These are phyloP conservation scores for Microplitis demolitor DNA, from an alignment of 1,140 invertebrate genomes.

Conservation along the genomic window DNA sequence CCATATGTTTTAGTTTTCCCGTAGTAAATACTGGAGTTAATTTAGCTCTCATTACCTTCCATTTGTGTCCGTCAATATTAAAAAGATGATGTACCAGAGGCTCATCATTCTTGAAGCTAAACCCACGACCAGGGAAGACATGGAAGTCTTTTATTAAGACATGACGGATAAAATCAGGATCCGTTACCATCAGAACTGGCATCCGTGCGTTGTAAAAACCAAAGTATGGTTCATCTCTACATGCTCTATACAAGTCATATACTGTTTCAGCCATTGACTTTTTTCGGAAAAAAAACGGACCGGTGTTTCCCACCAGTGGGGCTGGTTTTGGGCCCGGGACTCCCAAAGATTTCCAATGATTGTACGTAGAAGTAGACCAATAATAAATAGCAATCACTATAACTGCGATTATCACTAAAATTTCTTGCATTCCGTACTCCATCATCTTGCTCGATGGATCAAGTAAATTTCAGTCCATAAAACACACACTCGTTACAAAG, in stretches of 20 bases:
- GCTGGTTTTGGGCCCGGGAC: slow-evolving; percentile 50
- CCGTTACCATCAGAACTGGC: slow-evolving; percentile 60
- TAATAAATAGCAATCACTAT: background rate
- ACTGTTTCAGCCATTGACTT: slow-evolving; percentile 27
- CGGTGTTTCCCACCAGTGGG: slow-evolving; percentile 46
- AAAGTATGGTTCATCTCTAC: slow-evolving; percentile 34
- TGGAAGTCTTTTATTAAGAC: slow-evolving; percentile 67
- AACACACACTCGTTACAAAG: too few species aligned
- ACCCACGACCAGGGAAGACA: slow-evolving; percentile 59
- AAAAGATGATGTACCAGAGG: slow-evolving; percentile 42
- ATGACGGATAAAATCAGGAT: slow-evolving; percentile 67
- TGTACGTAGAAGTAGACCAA: slow-evolving; percentile 28
- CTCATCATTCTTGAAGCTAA: slow-evolving; percentile 6
- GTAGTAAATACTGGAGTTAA: slow-evolving; percentile 55
- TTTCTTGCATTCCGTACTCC: background rate
- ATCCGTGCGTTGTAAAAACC: slow-evolving; percentile 49
- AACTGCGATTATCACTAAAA: background rate
- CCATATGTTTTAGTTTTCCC: slow-evolving; percentile 55
- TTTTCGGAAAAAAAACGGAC: slow-evolving; percentile 23
- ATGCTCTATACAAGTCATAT: slow-evolving; percentile 29
- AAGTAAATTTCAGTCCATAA: too few species aligned
- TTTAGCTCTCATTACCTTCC: slow-evolving; percentile 47
- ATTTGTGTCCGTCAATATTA: slow-evolving; percentile 54
- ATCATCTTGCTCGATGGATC: background rate
- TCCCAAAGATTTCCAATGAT: slow-evolving; percentile 52